Conservation (phyloP, 2,888 invertebrate genomes). For the Megamerina dolium region DNA sequence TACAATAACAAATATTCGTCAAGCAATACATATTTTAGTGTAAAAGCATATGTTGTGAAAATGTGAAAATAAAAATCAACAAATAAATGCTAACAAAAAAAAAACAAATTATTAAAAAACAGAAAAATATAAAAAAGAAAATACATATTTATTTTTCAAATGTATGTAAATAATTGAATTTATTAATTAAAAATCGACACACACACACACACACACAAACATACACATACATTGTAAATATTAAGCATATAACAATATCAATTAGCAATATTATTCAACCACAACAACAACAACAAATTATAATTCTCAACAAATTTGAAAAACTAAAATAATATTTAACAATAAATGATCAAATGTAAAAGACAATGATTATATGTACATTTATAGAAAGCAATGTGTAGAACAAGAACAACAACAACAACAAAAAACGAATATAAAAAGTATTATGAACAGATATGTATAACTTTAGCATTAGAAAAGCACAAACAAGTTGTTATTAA, state of each 20-base stretch:
- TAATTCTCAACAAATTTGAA: too few relatives aligned
- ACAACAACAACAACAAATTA: too few relatives aligned
- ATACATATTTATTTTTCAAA: neutral
- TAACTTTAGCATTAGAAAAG: neutral
- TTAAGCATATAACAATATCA: too few relatives aligned
- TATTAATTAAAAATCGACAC: too few relatives aligned
- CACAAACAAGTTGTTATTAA: neutral
- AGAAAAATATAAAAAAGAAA: neutral
- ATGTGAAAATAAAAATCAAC: neutral
- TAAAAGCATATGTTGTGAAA: neutral
- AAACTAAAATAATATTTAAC: too few relatives aligned
- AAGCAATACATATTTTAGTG: neutral
- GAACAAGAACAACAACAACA: neutral
- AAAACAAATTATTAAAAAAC: too few relatives aligned
- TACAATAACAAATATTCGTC: neutral
- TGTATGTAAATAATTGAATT: neutral
- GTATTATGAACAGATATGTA: neutral
- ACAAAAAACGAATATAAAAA: neutral
- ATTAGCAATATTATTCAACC: too few relatives aligned
- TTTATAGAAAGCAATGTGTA: neutral
- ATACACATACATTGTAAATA: neutral
- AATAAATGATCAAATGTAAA: too few relatives aligned
- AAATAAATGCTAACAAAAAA: conserved; percentile 1
- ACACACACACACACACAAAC: neutral
- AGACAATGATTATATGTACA: neutral